phyloP scores from a whole-genome alignment of 2,113 vertebrate genomes.

The Crotalus helleri region DNA sequence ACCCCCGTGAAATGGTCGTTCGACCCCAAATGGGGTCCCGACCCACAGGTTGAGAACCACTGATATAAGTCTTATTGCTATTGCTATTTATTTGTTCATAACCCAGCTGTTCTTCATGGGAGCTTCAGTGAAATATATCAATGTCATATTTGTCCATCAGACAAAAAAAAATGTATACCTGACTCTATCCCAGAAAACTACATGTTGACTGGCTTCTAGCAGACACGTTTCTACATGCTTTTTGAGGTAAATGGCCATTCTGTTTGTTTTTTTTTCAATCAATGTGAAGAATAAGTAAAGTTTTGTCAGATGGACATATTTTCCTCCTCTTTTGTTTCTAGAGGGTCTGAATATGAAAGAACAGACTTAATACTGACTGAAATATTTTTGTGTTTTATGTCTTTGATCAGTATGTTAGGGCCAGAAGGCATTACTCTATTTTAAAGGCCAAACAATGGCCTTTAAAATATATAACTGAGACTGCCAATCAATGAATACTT shows the following conservation, averaged over 20 bases:
- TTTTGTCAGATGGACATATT: constrained; percentile 1
- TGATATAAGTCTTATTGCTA: neutral
- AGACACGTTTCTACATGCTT: neutral
- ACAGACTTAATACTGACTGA: fast-evolving
- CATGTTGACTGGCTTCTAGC: neutral
- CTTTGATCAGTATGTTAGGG: neutral
- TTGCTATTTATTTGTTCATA: neutral
- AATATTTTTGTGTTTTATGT: neutral
- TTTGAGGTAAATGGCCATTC: neutral
- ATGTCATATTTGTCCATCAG: neutral
- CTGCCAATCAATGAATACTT: neutral
- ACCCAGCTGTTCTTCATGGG: neutral
- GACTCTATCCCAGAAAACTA: neutral
- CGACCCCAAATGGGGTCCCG: no score
- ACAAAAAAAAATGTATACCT: neutral
- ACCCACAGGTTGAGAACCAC: no score
- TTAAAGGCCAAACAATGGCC: neutral
- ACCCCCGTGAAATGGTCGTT: no score
- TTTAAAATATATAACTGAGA: neutral
- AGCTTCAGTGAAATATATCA: neutral
- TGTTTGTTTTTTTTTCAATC: neutral
- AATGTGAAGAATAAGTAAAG: neutral
- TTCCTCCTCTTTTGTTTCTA: neutral
- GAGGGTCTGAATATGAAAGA: constrained; percentile 7
- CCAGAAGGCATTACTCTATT: neutral